Percentiles rank a stretch among this genome's conserved stretches.
Conservation (phyloP, 2,797 vertebrate species). For the Spinibarbus caldwelli region DNA sequence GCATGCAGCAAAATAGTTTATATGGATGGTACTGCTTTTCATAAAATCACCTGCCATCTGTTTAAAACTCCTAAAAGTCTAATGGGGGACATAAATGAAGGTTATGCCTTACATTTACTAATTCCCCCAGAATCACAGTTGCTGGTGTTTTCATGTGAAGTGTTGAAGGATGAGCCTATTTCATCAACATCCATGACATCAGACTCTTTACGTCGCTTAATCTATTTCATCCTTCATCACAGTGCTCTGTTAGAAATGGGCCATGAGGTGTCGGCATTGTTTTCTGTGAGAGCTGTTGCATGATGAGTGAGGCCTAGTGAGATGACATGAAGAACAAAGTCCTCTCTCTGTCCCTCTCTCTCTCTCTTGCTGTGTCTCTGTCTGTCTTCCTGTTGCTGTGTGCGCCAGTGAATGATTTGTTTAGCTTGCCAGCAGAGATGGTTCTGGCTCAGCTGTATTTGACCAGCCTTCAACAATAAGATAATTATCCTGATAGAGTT, state of each 20-base stretch:
- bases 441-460: slow-evolving; percentile 51
- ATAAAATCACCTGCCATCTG: slow-evolving; percentile 38
- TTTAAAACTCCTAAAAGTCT: background rate
- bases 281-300: slow-evolving; percentile 14
- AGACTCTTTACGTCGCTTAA: slow-evolving; percentile 24
- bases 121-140: slow-evolving; percentile 6
- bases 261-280: slow-evolving; percentile 44
- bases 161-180: slow-evolving; percentile 12
- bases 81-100: background rate
- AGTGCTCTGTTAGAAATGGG: slow-evolving; percentile 23
- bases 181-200: slow-evolving; percentile 28
- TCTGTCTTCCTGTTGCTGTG: slow-evolving; percentile 24
- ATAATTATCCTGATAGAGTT: slow-evolving; percentile 48
- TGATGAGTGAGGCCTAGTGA: slow-evolving; percentile 39
- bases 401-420: slow-evolving; percentile 24
- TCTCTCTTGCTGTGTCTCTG: background rate
- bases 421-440: slow-evolving; percentile 29
- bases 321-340: slow-evolving; percentile 36
- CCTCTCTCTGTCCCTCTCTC: slow-evolving; percentile 26
- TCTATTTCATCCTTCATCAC: slow-evolving; percentile 49
- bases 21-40: slow-evolving; percentile 29
- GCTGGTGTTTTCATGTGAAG: slow-evolving; percentile 36
- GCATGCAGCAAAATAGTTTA: background rate
- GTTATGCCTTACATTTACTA: background rate
- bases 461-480: slow-evolving; percentile 26